These are phyloP conservation scores for Ophthalmolycus amberensis DNA, from an alignment of 2,113 vertebrate genomes.

Conservation along the genomic window DNA sequence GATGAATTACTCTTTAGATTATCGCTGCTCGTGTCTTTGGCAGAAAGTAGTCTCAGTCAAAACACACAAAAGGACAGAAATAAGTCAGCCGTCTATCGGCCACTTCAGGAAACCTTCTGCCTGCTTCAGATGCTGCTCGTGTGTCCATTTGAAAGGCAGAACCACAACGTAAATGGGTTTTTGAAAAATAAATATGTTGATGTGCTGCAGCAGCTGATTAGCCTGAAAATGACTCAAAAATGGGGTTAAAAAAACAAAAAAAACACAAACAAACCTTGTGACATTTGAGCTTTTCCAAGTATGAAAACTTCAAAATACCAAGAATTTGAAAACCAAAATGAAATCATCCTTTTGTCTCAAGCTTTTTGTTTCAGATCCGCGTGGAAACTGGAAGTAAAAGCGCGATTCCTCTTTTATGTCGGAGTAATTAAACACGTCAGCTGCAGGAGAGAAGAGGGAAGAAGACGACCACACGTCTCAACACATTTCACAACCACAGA, in stretches of 20 bases:
- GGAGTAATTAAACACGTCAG: too few species aligned
- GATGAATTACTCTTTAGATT: not conserved
- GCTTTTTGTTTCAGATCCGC: constrained; percentile 5
- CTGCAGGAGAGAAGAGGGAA: too few species aligned
- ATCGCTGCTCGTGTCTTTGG: constrained; percentile 3
- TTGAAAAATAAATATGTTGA: not conserved
- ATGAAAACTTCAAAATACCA: not conserved
- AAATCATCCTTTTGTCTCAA: not conserved
- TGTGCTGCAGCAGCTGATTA: not conserved
- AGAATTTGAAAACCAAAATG: not conserved
- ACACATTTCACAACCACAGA: too few species aligned
- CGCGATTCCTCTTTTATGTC: too few species aligned
- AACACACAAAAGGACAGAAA: not conserved
- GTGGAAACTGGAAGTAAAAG: not conserved
- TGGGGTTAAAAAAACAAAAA: not conserved
- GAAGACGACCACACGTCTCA: too few species aligned
- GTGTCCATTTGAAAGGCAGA: not conserved
- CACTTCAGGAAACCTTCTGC: too few species aligned
- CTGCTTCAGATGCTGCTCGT: not conserved
- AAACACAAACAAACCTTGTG: not conserved
- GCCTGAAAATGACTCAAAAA: not conserved
- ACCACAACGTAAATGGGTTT: not conserved
- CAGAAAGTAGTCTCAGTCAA: not conserved
- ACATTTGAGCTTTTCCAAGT: not conserved
- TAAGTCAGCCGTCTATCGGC: not conserved